Base-by-base conservation (phyloP, 2,797 vertebrate species). In the Alca torda region DNA sequence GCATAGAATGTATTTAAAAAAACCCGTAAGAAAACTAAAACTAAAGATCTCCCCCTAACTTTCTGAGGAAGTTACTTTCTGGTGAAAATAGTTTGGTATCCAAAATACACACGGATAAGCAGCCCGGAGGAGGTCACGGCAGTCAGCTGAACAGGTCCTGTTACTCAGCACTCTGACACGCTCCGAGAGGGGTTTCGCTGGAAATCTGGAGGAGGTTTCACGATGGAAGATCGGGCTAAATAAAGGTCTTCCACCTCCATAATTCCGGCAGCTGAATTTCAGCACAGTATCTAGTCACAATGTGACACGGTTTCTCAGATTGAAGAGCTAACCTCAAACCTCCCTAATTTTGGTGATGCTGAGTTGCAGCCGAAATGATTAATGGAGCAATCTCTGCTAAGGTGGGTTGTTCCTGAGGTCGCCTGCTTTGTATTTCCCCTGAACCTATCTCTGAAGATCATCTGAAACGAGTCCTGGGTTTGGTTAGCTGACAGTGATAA, bases 151-250 rank as follows among this genome's bases (percentile, higher is more conserved):
- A 3, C 82, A 20, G 82, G 78, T 54, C 73, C 91, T 74, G 84
- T 97, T 97, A 91, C 94, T 97, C 95, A 96, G 90, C 76, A 63
- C 88, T 53, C 91, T 79, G 91, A 90, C 93, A 91, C 8, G 76
- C 82, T 76, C 70, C 4, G 20, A 84, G 45, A 86, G 57, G 68
- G 87, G 63, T 70, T 89, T 91, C 6, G 30, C 56, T 88, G 70
- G 91, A 92, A 97, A 81, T 88, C 95, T 84, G 74, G 95, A 92
- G 95, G 96, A 92, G 96, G 96, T 93, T 96, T 91, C 96, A 95
- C 3, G 73, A 75, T 93, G 92, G 94, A 95, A 94, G 93, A 95
- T 89, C 4, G 14, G 91, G 94, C 96, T 97, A 97, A 95, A 97
- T 95, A 96, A 96, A 98, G 95, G 86, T 93, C 90, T 95, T 63